phyloP scores from a whole-genome alignment of 2,888 invertebrate genomes.

The Agonopterix alstromeriana region DNA sequence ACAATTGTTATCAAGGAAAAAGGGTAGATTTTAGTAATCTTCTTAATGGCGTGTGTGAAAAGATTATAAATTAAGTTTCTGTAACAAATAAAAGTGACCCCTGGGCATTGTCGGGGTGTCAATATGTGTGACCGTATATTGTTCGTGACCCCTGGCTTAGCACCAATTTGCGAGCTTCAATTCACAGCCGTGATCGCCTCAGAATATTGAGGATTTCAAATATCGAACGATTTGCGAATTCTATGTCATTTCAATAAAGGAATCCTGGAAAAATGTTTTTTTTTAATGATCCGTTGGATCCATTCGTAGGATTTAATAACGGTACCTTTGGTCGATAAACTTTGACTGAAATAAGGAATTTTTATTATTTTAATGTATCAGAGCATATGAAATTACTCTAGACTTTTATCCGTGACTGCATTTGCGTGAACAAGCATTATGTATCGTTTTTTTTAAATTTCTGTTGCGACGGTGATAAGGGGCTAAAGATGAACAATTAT shows the following conservation, averaged over 20 bases:
- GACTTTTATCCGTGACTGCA: too few species aligned
- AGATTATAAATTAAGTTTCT: constrained; percentile 78
- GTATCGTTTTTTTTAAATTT: too few species aligned
- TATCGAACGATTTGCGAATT: constrained; percentile 34
- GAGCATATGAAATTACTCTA: too few species aligned
- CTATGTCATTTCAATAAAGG: constrained; percentile 38
- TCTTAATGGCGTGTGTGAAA: constrained; percentile 76
- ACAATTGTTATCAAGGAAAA: constrained; percentile 70
- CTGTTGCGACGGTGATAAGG: too few species aligned
- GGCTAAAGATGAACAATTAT: too few species aligned
- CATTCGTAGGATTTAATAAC: too few species aligned
- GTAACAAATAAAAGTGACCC: constrained; percentile 77
- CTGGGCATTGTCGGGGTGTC: constrained; percentile 71
- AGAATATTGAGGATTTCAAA: constrained; percentile 33
- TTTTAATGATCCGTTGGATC: background rate
- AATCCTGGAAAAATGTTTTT: constrained; percentile 7
- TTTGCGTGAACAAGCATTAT: too few species aligned
- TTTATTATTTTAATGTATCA: too few species aligned
- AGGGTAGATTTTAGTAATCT: constrained; percentile 75
- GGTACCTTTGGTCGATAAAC: too few species aligned
- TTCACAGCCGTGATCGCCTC: constrained; percentile 55
- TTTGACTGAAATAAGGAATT: too few species aligned
- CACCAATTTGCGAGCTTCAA: constrained; percentile 65
- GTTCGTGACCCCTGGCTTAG: constrained; percentile 69
- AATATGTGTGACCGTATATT: constrained; percentile 74